Base-by-base conservation (phyloP, 2,888 invertebrate species). In the Tinea pellionella region DNA sequence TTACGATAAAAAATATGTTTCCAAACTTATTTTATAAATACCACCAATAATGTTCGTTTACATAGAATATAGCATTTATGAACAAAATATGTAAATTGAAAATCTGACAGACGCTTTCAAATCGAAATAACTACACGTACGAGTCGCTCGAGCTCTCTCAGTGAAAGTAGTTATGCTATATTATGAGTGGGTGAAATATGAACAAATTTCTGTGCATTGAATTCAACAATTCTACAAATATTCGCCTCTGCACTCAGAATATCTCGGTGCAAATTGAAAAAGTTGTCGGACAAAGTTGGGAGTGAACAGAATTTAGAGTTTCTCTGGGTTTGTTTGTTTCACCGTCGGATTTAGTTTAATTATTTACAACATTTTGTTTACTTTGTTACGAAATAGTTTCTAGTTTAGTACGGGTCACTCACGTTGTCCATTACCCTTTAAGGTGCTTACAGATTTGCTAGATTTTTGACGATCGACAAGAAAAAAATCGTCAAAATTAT, bases 221-320 rank as follows among this genome's bases (percentile, higher is more conserved):
- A 9, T 47, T 47, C 47, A 15, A 15, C 47, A 47, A 15, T 47
- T 18, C 11, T 15, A 15, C 47, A 16, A 18, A 47, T 15, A 16
- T 42, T 42, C n/a, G 42, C 42, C 8, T 3, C 42, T 16, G 47
- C 47, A 16, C 47, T 47, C 47, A 2, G 47, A 18, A 47, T 18
- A 47, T 47, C 47, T 47, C 37, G 47, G 47, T 75, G 74, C 72
- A 76, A 77, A 78, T 78, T 75, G 71, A 74, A 75, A 78, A 79
- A 78, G 69, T 79, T 77, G 61, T 61, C 57, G 56, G 56, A 12
- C 62, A 64, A 68, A 68, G 68, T 71, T 69, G 62, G 68, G 65
- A 68, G 71, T 70, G 63, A 69, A 72, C 69, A 68, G 67, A 75
- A 75, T 73, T 74, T 47, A 16, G 47, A 47, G 47, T 47, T 15